Evolutionary conservation across 2,888 invertebrate genomes (phyloP).

Genomic region (Thymelicus lineola): DNA sequence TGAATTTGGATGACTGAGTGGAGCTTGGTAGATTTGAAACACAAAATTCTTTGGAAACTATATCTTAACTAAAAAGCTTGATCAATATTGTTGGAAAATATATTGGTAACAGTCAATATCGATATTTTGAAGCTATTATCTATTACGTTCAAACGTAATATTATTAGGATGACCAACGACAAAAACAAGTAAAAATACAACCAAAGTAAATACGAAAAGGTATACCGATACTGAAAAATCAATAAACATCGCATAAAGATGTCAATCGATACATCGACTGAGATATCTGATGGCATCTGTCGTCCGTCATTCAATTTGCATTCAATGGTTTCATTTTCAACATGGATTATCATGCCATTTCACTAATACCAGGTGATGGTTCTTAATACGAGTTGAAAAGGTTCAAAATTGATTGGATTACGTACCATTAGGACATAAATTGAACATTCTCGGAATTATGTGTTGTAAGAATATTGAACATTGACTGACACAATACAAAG

Average conservation of each 20-base stretch:
- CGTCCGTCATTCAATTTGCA: slow-evolving; percentile 49
- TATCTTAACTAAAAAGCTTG: too few relatives aligned
- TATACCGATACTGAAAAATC: slow-evolving; percentile 29
- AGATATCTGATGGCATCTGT: slow-evolving; percentile 41
- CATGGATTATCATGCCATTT: slow-evolving; percentile 7
- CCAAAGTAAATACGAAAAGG: slow-evolving; percentile 16
- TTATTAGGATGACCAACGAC: too few relatives aligned
- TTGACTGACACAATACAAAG: slow-evolving; percentile 26
- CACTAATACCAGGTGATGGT: background rate
- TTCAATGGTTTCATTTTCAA: slow-evolving; percentile 49
- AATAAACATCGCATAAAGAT: slow-evolving; percentile 40
- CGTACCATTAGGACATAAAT: background rate
- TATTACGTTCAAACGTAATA: too few relatives aligned
- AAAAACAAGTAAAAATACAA: slow-evolving; percentile 2
- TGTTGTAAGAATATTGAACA: slow-evolving; percentile 20
- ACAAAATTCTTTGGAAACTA: too few relatives aligned
- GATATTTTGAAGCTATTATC: too few relatives aligned
- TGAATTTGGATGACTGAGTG: too few relatives aligned
- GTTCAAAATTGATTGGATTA: background rate
- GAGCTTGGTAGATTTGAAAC: too few relatives aligned
- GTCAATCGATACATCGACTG: slow-evolving; percentile 30
- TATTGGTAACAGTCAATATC: too few relatives aligned
- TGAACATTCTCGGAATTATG: slow-evolving; percentile 10
- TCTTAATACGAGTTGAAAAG: background rate
- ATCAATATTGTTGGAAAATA: too few relatives aligned